Percentiles rank a stretch among this genome's conserved stretches.
These are phyloP conservation scores for Archocentrus centrarchus DNA, from an alignment of 2,113 vertebrate genomes.

Conservation along the genomic window DNA sequence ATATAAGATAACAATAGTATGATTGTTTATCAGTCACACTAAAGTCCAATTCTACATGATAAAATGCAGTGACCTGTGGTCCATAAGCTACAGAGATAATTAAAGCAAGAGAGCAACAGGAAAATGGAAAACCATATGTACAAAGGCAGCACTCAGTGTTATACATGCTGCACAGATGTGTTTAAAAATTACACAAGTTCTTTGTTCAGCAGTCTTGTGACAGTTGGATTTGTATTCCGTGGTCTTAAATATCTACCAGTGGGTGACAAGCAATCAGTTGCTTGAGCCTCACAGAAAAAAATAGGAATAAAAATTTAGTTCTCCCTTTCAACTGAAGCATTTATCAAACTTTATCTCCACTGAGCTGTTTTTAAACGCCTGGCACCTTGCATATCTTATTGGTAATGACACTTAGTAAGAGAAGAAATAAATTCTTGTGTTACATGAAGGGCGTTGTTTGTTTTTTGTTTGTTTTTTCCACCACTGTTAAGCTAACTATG, in stretches of 20 bases:
- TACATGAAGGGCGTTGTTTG: too few species aligned
- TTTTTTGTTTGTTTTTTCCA: too few species aligned
- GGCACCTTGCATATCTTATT: too few species aligned
- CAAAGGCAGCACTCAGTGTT: not conserved
- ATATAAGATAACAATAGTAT: too few species aligned
- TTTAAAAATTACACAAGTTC: not conserved
- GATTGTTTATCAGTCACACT: too few species aligned
- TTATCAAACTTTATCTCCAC: not conserved
- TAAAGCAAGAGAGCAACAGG: too few species aligned
- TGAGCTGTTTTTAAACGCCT: not conserved
- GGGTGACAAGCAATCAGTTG: not conserved
- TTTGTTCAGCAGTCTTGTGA: not conserved
- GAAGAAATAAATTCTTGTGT: too few species aligned
- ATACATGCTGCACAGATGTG: not conserved
- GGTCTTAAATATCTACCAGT: not conserved
- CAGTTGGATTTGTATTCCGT: not conserved
- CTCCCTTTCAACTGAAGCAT: not conserved
- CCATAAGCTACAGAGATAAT: too few species aligned
- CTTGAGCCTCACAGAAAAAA: not conserved
- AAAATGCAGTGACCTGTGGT: too few species aligned
- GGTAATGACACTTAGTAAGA: too few species aligned
- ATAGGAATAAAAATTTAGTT: not conserved
- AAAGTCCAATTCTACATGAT: too few species aligned
- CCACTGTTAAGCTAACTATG: not conserved
- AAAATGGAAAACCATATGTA: not conserved